Percentiles rank a stretch among this genome's conserved stretches.
Conservation (phyloP, 1,140 invertebrate genomes). For the Asbolus verrucosus region DNA sequence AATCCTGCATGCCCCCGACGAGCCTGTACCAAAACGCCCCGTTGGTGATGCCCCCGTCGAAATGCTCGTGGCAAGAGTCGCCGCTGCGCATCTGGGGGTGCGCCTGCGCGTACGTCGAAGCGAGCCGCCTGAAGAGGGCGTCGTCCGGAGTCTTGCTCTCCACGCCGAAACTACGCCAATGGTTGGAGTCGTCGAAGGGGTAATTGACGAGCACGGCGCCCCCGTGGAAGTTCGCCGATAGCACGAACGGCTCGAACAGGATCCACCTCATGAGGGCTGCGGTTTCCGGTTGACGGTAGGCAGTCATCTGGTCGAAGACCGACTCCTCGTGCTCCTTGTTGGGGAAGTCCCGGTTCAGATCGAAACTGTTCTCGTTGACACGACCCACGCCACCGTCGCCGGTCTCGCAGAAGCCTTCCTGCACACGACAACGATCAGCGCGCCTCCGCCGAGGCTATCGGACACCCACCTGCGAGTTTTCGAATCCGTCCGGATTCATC, state of each 20-base stretch:
- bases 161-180: conserved; percentile 70
- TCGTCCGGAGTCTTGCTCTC: conserved; percentile 90
- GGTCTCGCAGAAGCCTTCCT: conserved; percentile 86
- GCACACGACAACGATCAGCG: too few relatives aligned
- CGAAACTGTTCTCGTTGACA: conserved; percentile 82
- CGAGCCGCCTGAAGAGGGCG: conserved; percentile 84
- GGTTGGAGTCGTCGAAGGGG: conserved; percentile 83
- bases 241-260: conserved; percentile 84
- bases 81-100: conserved; percentile 81
- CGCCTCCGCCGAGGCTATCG: too few relatives aligned
- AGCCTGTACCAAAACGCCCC: conserved; percentile 89
- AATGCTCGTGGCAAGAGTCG: conserved; percentile 78
- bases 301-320: too few relatives aligned
- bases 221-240: conserved; percentile 92
- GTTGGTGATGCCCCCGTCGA: conserved; percentile 85
- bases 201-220: conserved; percentile 93
- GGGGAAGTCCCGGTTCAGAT: conserved; percentile 91
- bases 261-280: conserved; percentile 92
- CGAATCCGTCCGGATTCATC: conserved; percentile 93
- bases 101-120: conserved; percentile 82
- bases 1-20: conserved; percentile 96
- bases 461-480: conserved; percentile 77
- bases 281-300: conserved; percentile 90
- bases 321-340: conserved; percentile 71
- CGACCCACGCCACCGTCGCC: conserved; percentile 75